Base-by-base conservation (phyloP, 2,113 vertebrate genomes). In the Plecturocebus donacophilus region DNA sequence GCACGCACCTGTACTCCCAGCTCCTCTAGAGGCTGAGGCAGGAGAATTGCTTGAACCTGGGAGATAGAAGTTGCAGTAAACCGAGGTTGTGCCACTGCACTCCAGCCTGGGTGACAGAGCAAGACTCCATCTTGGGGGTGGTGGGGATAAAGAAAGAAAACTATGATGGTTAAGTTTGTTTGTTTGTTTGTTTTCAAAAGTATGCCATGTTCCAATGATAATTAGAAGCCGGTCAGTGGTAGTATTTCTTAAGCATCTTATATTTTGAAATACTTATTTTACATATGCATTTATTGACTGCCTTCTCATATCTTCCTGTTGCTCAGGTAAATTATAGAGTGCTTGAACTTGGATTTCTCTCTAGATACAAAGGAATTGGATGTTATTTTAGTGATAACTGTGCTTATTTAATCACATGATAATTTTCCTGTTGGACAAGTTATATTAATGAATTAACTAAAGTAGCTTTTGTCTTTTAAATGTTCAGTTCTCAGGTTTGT, bases 401-500 rank as follows among this genome's bases (percentile, higher is more conserved):
- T 2, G 0, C 12, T 94, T 75, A 66, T 56, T 61, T 90, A 90
- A 79, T 58, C 89, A 12, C 47, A 40, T 95, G 80, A 61, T 87
- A 52, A 20, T 66, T 86, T 54, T 87, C 73, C 54, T n/a, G 3
- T 83, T 66, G 35, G 23, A 49, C 42, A 92, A 68, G 5, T 88
- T 86, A 42, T 47, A 38, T 75, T 45, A 87, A 27, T 75, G 38
- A 83, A 27, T 87, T 93, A 20, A 87, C 61, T 47, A 38, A 70
- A 81, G n/a, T 47, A 35, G 3, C 49, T 52, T 91, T 91, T 85
- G 64, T 82, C 49, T 85, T 94, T 97, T 95, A 88, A 95, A 40
- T 76, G 17, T 91, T 91, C 45, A 52, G 20, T 56, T 96, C 20
- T 94, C 86, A 73, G 52, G 3, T 52, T 91, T 30, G 42, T 93